Evolutionary conservation across 1,140 invertebrate genomes (phyloP), one percentile per base, ranked within the genome.

Genomic region (Cylas formicarius): DNA sequence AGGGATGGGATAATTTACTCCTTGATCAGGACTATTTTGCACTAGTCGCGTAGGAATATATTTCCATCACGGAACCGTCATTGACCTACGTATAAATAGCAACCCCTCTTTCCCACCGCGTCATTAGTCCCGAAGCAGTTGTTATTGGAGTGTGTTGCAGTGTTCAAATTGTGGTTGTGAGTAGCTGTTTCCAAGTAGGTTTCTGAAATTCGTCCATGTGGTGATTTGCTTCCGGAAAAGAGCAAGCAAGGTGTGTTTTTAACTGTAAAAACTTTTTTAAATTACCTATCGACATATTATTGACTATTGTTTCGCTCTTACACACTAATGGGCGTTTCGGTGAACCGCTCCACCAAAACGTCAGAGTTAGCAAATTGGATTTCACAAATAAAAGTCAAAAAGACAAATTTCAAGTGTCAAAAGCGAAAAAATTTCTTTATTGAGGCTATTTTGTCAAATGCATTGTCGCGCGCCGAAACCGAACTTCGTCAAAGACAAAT

Each of bases 361-460:
- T 22, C 58, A 59, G 13, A 66, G 62, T 44, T 61, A 64, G 44
- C 47, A 7, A 61, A 61, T 43, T 74, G 72, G 72, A 73, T 74
- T 31, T 52, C 41, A 16, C 55, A 59, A 47, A 61, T 73, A 19
- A 65, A 68, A 38, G 44, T 49, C 19, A 74, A 74, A 55, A 72
- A 69, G 55, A 39, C 57, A 5, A 55, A 55, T 21, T 64, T 61
- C 24, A 57, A 67, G 29, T 56, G 52, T 29, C 62, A 56, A 48
- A 60, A 55, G 13, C 62, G 57, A 26, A 66, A 66, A 18, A 56
- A 72, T 55, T 52, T 72, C 4, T 62, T 69, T 2, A 53, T 71
- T 18, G 67, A 72, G 35, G 69, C 72, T 3, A 55, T 73, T 21
- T 52, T 74, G 7, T 56, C 61, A 2, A 56, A 56, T 28, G 61